These are phyloP conservation scores for Amazona finschi DNA, from an alignment of 2,797 vertebrate genomes.

Conservation along the genomic window DNA sequence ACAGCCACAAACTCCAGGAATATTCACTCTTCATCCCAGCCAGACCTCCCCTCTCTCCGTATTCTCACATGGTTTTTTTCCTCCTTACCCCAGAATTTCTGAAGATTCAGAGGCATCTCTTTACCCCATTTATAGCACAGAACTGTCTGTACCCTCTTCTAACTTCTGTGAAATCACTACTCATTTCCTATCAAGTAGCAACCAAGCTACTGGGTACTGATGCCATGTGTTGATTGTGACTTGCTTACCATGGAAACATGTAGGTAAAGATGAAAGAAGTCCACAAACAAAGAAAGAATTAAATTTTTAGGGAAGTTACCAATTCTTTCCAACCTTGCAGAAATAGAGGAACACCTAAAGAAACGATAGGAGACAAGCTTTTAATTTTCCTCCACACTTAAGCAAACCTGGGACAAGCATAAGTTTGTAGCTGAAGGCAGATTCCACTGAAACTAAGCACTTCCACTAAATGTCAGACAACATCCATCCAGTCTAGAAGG, in stretches of 20 bases:
- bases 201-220: neutral
- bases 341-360: neutral
- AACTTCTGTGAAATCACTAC: neutral
- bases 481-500: neutral
- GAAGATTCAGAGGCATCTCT: neutral
- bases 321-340: neutral
- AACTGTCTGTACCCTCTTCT: neutral
- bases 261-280: neutral
- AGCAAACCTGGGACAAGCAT: constrained; percentile 1
- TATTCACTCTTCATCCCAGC: neutral
- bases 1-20: neutral
- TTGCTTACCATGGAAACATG: neutral
- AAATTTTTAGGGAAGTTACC: neutral
- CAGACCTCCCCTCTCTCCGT: neutral
- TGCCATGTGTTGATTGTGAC: neutral
- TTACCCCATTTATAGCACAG: neutral
- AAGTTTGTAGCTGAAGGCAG: constrained; percentile 2
- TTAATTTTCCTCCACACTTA: neutral
- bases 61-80: neutral
- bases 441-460: constrained; percentile 29
- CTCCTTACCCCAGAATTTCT: neutral
- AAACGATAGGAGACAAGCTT: neutral
- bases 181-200: neutral
- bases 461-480: constrained; percentile 17
- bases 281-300: neutral